Conservation (phyloP, 2,888 invertebrate genomes). For the Diarsia rubi region DNA sequence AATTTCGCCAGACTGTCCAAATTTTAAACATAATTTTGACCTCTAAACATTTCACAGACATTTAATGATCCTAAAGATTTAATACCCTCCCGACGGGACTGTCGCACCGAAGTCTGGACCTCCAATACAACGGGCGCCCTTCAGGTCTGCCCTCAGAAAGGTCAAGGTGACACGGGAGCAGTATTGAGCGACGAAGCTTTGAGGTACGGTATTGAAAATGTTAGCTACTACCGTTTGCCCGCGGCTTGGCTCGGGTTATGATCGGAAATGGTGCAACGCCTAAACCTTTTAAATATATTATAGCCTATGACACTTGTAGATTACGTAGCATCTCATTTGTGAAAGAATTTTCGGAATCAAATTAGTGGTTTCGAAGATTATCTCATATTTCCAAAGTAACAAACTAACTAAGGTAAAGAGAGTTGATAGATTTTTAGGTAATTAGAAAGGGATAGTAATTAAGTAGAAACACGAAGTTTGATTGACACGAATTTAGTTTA, state of each 20-base stretch:
- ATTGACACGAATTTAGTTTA: too few species aligned
- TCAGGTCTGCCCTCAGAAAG: conserved; percentile 52
- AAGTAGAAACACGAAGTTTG: background rate
- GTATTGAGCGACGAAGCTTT: conserved; percentile 47
- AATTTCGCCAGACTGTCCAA: background rate
- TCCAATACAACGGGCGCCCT: conserved; percentile 46
- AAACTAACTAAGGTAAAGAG: background rate
- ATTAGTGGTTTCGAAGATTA: background rate
- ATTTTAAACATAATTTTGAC: conserved; percentile 15
- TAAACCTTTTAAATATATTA: background rate
- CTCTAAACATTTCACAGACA: conserved; percentile 6
- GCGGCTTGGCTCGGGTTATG: background rate
- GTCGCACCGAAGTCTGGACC: conserved; percentile 41
- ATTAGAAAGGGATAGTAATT: conserved; percentile 10
- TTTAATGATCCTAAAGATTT: conserved; percentile 37
- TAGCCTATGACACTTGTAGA: background rate
- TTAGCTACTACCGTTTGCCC: background rate
- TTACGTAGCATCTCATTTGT: background rate
- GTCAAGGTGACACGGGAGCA: conserved; percentile 60
- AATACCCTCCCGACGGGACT: conserved; percentile 30
- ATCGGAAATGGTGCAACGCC: background rate
- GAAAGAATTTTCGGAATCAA: background rate
- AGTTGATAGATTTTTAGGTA: background rate
- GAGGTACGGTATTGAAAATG: conserved; percentile 22
- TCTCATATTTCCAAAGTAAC: background rate